phyloP scores from a whole-genome alignment of 37 sponge, comb jelly and placozoan genomes.

The Theonella swinhoei region DNA sequence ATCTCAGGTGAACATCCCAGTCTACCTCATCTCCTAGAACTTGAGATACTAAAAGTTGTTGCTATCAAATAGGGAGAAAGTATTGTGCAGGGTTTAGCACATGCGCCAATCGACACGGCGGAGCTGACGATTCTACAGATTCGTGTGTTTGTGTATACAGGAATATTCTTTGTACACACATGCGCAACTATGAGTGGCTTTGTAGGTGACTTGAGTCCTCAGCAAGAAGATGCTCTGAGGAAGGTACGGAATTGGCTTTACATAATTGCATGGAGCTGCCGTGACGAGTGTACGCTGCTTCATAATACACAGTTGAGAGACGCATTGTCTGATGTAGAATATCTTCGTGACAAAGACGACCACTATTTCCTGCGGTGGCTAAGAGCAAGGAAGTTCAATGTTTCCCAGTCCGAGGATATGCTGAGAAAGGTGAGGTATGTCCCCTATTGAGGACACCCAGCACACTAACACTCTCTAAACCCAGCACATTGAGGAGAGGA shows the following conservation, averaged over 20 bases:
- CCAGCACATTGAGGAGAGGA: conserved; percentile 65
- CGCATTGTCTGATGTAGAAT: conserved; percentile 22
- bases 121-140: too few relatives aligned
- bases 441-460: not conserved
- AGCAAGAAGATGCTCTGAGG: conserved; percentile 36
- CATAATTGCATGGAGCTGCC: not conserved
- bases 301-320: conserved; percentile 19
- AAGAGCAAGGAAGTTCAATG: conserved; percentile 60
- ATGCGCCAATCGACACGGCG: too few relatives aligned
- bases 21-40: too few relatives aligned
- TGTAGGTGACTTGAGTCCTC: conserved; percentile 57
- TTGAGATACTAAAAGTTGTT: too few relatives aligned
- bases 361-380: conserved; percentile 17
- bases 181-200: conserved; percentile 74
- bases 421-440: conserved; percentile 62
- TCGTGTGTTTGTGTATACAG: too few relatives aligned
- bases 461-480: too few relatives aligned
- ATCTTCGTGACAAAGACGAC: conserved; percentile 27
- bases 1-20: too few relatives aligned
- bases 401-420: conserved; percentile 63
- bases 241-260: too few relatives aligned
- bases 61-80: too few relatives aligned
- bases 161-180: too few relatives aligned
- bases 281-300: not conserved
- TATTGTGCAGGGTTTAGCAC: too few relatives aligned